A percentile compares a stretch with the other conserved stretches of the same genome.
Conservation (phyloP, 1,140 invertebrate genomes). For the Drosophila seguyi region DNA sequence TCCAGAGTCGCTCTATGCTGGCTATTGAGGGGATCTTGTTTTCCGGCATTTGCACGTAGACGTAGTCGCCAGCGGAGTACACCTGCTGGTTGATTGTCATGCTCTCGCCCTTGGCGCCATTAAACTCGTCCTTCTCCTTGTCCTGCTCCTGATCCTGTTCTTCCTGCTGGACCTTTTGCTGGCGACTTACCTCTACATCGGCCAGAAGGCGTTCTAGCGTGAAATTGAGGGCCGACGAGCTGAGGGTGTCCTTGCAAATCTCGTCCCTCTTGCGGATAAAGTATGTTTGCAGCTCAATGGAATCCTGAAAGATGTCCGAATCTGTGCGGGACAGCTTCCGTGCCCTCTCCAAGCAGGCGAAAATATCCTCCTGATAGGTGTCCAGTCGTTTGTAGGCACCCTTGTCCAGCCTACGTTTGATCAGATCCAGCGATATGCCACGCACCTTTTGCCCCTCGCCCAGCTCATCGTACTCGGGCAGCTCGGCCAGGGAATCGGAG, state of each 20-base stretch:
- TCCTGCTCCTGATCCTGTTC: conserved; percentile 89
- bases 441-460: conserved; percentile 89
- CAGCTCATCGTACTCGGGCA: conserved; percentile 94
- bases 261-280: conserved; percentile 93
- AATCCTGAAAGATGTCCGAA: conserved; percentile 95
- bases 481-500: conserved; percentile 97
- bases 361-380: conserved; percentile 98
- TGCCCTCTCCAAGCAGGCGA: conserved; percentile 96
- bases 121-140: conserved; percentile 75
- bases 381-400: conserved; percentile 97
- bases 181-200: conserved; percentile 91
- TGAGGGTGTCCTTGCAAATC: conserved; percentile 91
- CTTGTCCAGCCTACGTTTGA: conserved; percentile 93
- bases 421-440: conserved; percentile 93
- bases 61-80: conserved; percentile 81
- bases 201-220: conserved; percentile 90
- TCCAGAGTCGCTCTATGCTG: conserved; percentile 95
- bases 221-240: conserved; percentile 94
- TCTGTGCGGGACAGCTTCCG: conserved; percentile 94
- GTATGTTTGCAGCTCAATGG: conserved; percentile 96
- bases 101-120: conserved; percentile 73
- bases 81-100: conserved; percentile 85
- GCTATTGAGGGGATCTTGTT: conserved; percentile 91
- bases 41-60: conserved; percentile 79
- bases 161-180: conserved; percentile 93